Evolutionary conservation across 2,888 invertebrate genomes (phyloP).

Genomic region (Caenorhabditis japonica): DNA sequence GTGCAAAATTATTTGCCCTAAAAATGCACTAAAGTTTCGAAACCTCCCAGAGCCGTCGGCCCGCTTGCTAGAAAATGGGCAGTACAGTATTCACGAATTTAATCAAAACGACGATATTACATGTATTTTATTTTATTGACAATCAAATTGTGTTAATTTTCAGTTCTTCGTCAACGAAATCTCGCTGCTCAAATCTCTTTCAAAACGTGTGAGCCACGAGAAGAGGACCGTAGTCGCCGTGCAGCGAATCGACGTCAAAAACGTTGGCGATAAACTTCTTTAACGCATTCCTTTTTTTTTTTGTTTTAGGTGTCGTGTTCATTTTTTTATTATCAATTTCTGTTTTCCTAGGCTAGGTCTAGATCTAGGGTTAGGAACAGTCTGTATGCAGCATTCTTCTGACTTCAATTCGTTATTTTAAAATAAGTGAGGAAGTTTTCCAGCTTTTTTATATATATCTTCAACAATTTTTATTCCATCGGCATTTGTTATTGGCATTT

Average conservation of each 20-base stretch:
- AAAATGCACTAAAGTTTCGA: no score
- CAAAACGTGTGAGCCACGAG: conserved; percentile 58
- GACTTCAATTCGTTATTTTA: neutral
- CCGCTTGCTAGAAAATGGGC: no score
- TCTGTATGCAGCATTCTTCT: conserved; percentile 6
- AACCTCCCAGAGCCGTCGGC: no score
- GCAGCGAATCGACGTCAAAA: conserved; percentile 62
- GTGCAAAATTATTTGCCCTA: no score
- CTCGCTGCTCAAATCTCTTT: conserved; percentile 70
- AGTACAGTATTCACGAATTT: no score
- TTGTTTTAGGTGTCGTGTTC: neutral
- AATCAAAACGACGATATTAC: no score
- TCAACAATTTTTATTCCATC: neutral
- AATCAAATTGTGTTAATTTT: no score
- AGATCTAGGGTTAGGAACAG: neutral
- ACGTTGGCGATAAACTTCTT: conserved; percentile 41
- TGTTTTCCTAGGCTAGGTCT: conserved; percentile 1
- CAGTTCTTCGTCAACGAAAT: conserved; percentile 78
- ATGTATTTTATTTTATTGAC: no score
- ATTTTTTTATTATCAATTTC: neutral
- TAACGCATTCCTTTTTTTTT: neutral
- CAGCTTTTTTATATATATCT: neutral
- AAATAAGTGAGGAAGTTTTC: neutral
- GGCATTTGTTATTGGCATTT: conserved; percentile 11
- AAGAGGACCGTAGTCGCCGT: conserved; percentile 59